These are phyloP conservation scores for Helicoverpa zea DNA, from an alignment of 1,140 invertebrate genomes.

Conservation along the genomic window DNA sequence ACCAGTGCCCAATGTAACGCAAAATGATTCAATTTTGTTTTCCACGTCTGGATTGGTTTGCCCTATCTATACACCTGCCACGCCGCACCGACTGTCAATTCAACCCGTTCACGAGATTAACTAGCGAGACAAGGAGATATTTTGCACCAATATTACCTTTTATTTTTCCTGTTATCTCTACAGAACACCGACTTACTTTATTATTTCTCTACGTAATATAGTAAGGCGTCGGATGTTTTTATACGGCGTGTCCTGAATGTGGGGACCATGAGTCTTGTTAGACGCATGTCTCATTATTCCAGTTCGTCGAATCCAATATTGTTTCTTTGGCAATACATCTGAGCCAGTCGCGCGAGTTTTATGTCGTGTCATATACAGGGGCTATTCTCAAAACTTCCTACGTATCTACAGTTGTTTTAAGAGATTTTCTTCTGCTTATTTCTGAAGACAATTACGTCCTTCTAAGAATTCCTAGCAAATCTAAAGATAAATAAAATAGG, in stretches of 20 bases:
- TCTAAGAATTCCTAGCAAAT: too few relatives aligned
- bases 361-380: conserved; percentile 37
- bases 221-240: conserved; percentile 35
- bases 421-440: conserved; percentile 1
- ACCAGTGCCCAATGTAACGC: neutral
- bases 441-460: neutral
- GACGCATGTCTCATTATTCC: conserved; percentile 49
- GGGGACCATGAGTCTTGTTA: conserved; percentile 45
- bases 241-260: conserved; percentile 20
- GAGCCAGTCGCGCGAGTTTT: conserved; percentile 43
- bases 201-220: conserved; percentile 37
- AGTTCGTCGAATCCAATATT: conserved; percentile 51
- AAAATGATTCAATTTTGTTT: conserved; percentile 24
- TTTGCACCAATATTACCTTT: conserved; percentile 35
- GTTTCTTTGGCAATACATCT: conserved; percentile 51
- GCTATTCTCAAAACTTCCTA: conserved; percentile 26
- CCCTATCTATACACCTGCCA: conserved; percentile 15
- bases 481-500: too few relatives aligned
- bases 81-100: conserved; percentile 1
- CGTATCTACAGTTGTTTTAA: conserved; percentile 3
- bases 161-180: conserved; percentile 19
- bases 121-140: neutral
- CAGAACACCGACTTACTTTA: conserved; percentile 13
- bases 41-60: conserved; percentile 12
- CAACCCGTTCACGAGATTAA: conserved; percentile 29